Conservation (phyloP, 35 echinoderm and acorn worm species). For the Nesometra sesokonis region DNA sequence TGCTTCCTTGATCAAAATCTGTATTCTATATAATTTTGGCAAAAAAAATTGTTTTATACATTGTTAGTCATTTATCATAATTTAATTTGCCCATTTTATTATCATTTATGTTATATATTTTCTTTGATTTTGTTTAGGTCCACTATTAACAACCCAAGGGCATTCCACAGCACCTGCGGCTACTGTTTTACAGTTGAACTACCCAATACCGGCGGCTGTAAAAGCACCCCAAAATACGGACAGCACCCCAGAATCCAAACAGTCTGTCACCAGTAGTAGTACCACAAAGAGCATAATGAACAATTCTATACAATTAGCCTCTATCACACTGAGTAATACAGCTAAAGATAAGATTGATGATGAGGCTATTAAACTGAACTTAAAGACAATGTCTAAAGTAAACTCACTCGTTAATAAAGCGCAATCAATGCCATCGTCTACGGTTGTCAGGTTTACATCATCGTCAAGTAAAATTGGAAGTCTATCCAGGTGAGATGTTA, state of each 20-base stretch:
- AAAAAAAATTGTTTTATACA: too few species aligned
- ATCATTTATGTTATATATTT: background rate
- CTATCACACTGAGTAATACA: background rate
- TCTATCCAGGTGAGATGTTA: slow-evolving; percentile 6
- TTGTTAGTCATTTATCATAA: background rate
- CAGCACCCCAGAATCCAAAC: background rate
- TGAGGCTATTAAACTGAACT: background rate
- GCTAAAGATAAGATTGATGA: background rate
- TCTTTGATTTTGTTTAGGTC: slow-evolving; percentile 1
- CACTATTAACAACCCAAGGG: slow-evolving; percentile 60
- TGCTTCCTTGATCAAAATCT: too few species aligned
- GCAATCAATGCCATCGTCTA: background rate
- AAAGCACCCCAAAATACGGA: background rate
- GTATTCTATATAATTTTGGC: too few species aligned
- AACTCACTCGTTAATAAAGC: background rate
- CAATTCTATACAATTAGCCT: background rate
- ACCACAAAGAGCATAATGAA: background rate
- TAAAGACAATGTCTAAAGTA: background rate
- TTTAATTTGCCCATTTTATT: background rate
- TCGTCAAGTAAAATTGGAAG: background rate
- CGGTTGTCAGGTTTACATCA: background rate
- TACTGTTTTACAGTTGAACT: slow-evolving; percentile 98
- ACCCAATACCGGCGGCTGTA: slow-evolving; percentile 45
- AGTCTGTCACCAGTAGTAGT: background rate
- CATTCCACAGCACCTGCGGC: slow-evolving; percentile 99